Evolutionary conservation across 2,888 invertebrate species (phyloP).

Genomic region (Leptura quadrifasciata): DNA sequence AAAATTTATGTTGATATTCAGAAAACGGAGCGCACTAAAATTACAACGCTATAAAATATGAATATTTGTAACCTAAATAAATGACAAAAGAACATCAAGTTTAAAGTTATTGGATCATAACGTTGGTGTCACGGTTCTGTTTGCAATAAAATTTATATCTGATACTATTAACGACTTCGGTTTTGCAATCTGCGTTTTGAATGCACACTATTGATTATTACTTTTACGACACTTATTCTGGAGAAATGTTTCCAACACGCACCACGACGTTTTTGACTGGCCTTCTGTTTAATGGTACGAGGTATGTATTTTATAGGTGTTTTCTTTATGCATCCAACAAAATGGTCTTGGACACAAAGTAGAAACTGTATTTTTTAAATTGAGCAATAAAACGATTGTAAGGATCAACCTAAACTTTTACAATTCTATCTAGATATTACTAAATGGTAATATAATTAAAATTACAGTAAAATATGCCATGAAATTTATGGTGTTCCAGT

Average conservation of each 20-base stretch:
- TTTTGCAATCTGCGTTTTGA: slow-evolving; percentile 25
- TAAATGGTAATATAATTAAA: no score
- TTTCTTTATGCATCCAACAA: neutral
- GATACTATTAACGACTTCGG: slow-evolving; percentile 35
- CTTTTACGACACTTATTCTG: slow-evolving; percentile 26
- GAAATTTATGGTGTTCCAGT: no score
- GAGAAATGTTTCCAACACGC: slow-evolving; percentile 17
- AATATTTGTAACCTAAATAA: slow-evolving; percentile 34
- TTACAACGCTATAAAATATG: slow-evolving; percentile 24
- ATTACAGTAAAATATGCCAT: no score
- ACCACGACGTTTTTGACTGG: neutral
- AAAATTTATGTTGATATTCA: slow-evolving; percentile 14
- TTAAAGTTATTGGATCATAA: slow-evolving; percentile 36
- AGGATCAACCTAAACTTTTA: no score
- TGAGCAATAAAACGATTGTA: no score
- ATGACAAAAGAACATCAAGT: slow-evolving; percentile 32
- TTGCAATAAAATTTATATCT: slow-evolving; percentile 36
- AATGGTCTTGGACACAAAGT: no score
- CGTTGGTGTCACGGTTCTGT: slow-evolving; percentile 25
- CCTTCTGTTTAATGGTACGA: neutral
- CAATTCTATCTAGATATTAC: no score
- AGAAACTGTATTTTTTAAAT: no score
- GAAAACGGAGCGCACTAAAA: slow-evolving; percentile 2
- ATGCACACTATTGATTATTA: slow-evolving; percentile 29
- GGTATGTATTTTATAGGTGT: neutral